Evolutionary conservation across 35 echinoderm and acorn worm genomes (phyloP).

Genomic region (Stichopus chloronotus): DNA sequence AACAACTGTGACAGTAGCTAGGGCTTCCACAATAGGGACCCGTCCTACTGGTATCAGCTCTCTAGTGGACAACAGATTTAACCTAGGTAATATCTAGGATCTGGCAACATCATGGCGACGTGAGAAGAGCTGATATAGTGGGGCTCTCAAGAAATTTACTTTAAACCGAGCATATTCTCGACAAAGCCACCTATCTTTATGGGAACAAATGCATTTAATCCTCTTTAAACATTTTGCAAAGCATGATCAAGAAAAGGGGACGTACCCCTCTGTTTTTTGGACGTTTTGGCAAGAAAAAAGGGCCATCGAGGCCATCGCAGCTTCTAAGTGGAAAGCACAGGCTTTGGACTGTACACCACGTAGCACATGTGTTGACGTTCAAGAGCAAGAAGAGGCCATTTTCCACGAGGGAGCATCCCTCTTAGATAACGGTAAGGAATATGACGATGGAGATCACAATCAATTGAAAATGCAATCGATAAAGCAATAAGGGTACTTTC

Average conservation of each 20-base stretch:
- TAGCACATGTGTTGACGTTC: not conserved
- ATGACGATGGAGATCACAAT: not conserved
- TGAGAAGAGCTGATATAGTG: not conserved
- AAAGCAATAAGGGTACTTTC: not conserved
- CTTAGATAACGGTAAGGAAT: not conserved
- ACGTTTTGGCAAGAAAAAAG: conserved; percentile 9
- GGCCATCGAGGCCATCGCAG: not conserved
- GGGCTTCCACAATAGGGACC: too few relatives aligned
- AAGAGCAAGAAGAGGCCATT: not conserved
- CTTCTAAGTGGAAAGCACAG: not conserved
- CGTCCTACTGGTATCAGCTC: too few relatives aligned
- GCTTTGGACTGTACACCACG: not conserved
- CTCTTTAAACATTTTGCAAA: not conserved
- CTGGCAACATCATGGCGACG: conserved; percentile 13
- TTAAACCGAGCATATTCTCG: not conserved
- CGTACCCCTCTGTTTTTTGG: not conserved
- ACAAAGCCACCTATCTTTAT: not conserved
- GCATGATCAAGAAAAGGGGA: not conserved
- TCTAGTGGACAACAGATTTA: too few relatives aligned
- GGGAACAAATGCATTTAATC: not conserved
- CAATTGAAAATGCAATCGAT: not conserved
- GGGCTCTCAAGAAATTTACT: not conserved
- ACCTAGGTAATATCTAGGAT: too few relatives aligned
- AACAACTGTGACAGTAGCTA: too few relatives aligned
- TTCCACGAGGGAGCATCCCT: not conserved